phyloP scores from a whole-genome alignment of 2,888 invertebrate species.

The Ophion obscuratus region DNA sequence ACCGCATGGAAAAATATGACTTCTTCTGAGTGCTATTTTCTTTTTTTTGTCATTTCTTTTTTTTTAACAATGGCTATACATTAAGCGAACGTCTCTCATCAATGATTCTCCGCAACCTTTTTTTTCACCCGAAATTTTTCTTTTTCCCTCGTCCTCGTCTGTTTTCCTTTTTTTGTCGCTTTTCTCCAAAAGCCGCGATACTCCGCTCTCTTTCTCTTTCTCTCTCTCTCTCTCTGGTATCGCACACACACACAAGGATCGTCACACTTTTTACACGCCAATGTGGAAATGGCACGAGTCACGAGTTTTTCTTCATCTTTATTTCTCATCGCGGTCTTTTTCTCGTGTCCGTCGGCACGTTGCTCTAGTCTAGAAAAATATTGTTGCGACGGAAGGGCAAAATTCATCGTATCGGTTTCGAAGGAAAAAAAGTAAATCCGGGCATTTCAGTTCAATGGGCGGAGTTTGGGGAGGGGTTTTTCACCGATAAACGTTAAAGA shows the following conservation, averaged over 20 bases:
- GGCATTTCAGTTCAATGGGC: too few species aligned
- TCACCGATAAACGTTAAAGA: too few species aligned
- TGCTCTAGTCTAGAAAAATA: too few species aligned
- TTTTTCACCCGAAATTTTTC: conserved; percentile 62
- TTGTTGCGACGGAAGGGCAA: too few species aligned
- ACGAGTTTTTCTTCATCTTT: conserved; percentile 77
- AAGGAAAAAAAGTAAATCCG: too few species aligned
- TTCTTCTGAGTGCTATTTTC: conserved; percentile 82
- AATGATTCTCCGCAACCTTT: conserved; percentile 73
- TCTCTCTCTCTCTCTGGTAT: conserved; percentile 44
- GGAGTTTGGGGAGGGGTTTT: too few species aligned
- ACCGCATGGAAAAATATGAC: conserved; percentile 84
- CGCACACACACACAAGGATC: conserved; percentile 57
- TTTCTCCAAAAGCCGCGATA: conserved; percentile 39
- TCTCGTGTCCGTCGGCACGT: too few species aligned
- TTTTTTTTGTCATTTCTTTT: too few species aligned
- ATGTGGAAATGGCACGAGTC: conserved; percentile 81
- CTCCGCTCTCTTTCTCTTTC: conserved; percentile 25
- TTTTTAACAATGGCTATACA: conserved; percentile 81
- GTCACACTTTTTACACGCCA: conserved; percentile 78
- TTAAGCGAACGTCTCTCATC: conserved; percentile 73
- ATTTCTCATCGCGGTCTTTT: conserved; percentile 24
- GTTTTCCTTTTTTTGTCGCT: conserved; percentile 32
- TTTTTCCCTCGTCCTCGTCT: conserved; percentile 29
- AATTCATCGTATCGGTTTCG: too few species aligned